Evolutionary conservation across 2,113 vertebrate species (phyloP).

Genomic region (Macaca mulatta): DNA sequence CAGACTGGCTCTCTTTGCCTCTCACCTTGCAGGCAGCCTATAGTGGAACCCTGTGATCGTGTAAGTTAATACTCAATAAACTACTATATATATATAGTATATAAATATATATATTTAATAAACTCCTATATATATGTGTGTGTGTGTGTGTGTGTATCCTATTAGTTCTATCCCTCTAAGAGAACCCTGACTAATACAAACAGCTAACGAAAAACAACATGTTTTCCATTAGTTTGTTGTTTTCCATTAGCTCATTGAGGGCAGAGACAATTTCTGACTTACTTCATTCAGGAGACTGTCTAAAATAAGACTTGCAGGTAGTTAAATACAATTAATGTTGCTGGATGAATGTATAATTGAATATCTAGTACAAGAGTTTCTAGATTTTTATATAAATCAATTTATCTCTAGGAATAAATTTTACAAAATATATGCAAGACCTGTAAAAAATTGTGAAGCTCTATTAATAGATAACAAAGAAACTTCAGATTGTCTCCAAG

Average conservation of each 20-base stretch:
- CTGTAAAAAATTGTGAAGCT: not conserved
- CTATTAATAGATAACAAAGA: not conserved
- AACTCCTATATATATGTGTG: too few species aligned
- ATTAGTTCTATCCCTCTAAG: too few species aligned
- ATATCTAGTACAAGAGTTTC: not conserved
- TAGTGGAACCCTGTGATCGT: too few species aligned
- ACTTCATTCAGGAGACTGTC: not conserved
- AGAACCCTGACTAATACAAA: too few species aligned
- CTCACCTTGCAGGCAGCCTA: too few species aligned
- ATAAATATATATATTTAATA: too few species aligned
- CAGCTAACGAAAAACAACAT: too few species aligned
- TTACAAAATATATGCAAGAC: not conserved
- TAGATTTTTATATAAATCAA: not conserved
- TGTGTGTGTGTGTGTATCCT: too few species aligned
- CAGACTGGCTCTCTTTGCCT: too few species aligned
- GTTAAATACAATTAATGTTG: not conserved
- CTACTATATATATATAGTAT: too few species aligned
- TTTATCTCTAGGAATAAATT: not conserved
- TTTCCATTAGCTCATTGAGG: not conserved
- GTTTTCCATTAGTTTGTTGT: not conserved
- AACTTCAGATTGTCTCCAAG: not conserved
- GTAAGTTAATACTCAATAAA: too few species aligned
- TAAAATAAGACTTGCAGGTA: not conserved
- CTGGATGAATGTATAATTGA: not conserved
- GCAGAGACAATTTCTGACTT: not conserved